Evolutionary conservation across 1,140 invertebrate species (phyloP), one percentile per base, ranked within the genome.

Genomic region (Sycobia sp.): DNA sequence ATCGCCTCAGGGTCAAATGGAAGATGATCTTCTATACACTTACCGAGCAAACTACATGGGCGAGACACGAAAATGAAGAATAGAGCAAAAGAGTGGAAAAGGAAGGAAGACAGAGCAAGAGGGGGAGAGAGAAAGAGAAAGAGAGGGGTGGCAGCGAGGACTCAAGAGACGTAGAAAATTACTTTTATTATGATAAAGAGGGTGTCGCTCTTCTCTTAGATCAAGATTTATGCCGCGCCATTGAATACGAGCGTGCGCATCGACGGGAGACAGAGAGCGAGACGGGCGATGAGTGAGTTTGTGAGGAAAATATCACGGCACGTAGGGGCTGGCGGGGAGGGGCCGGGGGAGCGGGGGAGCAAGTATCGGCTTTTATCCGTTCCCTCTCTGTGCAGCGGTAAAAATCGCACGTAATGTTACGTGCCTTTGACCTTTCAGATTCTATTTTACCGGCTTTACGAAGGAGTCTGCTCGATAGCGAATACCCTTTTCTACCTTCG

Each of bases 171-270:
- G 60, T 9, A 29, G 23, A 54, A 41, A 54, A 62, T 62, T 54
- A 62, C 59, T 44, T 62, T 54, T 54, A 62, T 54, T 62, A 62
- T 62, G 41, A 62, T 62, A 62, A 62, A 62, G 38, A 62, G 50
- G 14, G 18, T 7, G n/a, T 27, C 34, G n/a, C 36, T 29, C n/a
- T 20, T 4, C 14, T 34, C n/a, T n/a, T 44, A 36, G 20, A 51
- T 60, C 47, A 39, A 60, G 38, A 51, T 46, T 53, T 54, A 46
- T 46, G 32, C 39, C 13, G 34, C 13, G 22, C 14, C 41, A 29
- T 39, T 27, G 56, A 59, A 59, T 49, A 49, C 29, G 16, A 34
- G n/a, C 29, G 29, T 14, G 29, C 36, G 25, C 18, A 58, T 58
- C 13, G 55, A 16, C 32, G n/a, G 29, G n/a, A 59, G 16, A 29